Percentiles rank a stretch among this genome's conserved stretches.
Conservation (phyloP, 2,888 invertebrate genomes). For the Acleris laterana region DNA sequence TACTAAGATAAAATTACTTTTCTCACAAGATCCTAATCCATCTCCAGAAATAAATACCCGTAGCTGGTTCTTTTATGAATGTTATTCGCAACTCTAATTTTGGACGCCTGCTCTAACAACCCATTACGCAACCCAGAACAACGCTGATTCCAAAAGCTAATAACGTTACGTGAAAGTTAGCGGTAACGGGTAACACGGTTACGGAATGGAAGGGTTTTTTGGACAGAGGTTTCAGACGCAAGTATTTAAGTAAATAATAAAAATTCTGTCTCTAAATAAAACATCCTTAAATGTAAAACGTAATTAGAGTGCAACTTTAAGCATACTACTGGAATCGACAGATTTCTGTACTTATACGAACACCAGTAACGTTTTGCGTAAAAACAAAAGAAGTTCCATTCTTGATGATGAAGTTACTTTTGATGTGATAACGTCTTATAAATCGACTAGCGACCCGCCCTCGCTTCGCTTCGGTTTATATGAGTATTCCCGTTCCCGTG, state of each 20-base stretch:
- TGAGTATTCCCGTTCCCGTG: no score
- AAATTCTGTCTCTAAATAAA: no score
- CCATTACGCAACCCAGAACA: constrained; percentile 32
- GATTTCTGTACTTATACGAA: no score
- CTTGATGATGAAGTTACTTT: no score
- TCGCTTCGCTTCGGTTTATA: no score
- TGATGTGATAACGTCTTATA: no score
- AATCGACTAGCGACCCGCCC: no score
- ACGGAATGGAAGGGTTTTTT: constrained; percentile 6
- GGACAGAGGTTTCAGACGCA: neutral
- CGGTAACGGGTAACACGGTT: constrained; percentile 17
- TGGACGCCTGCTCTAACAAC: constrained; percentile 28
- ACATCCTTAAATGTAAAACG: no score
- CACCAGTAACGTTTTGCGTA: no score
- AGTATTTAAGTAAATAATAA: neutral
- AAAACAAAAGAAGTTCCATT: no score
- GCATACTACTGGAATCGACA: no score
- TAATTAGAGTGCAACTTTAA: no score
- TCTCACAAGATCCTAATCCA: constrained; percentile 30
- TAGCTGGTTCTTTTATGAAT: constrained; percentile 34
- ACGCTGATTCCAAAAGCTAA: constrained; percentile 33
- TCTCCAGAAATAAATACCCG: constrained; percentile 24
- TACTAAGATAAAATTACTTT: neutral
- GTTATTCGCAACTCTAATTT: constrained; percentile 36
- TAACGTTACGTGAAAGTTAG: constrained; percentile 35